Evolutionary conservation across 1,140 invertebrate genomes (phyloP), one percentile per base, ranked within the genome.

Genomic region (Drosophila pruinosa): DNA sequence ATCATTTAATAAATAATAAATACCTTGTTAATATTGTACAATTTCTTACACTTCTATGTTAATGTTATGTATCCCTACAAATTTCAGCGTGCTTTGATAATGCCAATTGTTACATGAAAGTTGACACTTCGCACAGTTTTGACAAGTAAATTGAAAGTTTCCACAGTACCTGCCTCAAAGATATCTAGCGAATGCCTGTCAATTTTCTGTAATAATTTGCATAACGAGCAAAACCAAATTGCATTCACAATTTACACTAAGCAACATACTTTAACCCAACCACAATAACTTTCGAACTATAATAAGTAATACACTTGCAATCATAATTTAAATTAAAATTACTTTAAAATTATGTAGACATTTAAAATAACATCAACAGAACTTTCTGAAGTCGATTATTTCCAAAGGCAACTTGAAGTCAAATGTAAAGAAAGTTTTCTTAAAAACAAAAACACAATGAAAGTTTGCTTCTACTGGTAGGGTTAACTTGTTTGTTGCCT

Each of bases 101-200:
- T 89, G 88, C 88, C 88, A 90, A 88, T 90, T 90, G 88, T 90
- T 88, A 78, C 88, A 83, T 76, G 81, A 90, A 79, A 80, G 76
- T 82, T 75, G 82, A 89, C 83, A 88, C 72, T 43, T 73, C 77
- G 80, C 68, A 31, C 19, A 38, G 24, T 59, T 50, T 80, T 38
- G 52, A 26, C 48, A 63, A 64, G 21, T 65, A 45, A 59, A 47
- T 57, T 41, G 45, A 21, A 47, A 59, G 17, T 64, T 64, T 28
- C 10, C 22, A 6, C 4, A 39, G 31, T 12, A 21, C 0, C 14
- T 56, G 14, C 6, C 21, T 36, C 24, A 41, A 57, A 48, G 10
- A 24, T 62, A 63, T 31, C 19, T 45, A 43, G 73, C 73, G 59
- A 53, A 19, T 28, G 59, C 8, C 12, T 81, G 81, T 81, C 74